These are phyloP conservation scores for Luffia ferchaultella DNA, from an alignment of 2,888 invertebrate genomes.

Conservation along the genomic window DNA sequence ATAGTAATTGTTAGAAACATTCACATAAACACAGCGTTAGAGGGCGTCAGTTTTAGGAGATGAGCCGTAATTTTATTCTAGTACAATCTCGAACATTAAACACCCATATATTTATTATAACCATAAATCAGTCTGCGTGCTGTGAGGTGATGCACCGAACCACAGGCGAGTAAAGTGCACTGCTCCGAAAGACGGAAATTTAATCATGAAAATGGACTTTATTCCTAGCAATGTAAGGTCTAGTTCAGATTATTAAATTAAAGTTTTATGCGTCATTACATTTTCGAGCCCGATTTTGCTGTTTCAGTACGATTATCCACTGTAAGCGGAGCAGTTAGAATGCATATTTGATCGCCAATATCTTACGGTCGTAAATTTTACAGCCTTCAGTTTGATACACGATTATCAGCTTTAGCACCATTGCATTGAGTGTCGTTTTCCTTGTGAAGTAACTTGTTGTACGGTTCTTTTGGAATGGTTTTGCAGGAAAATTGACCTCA, in stretches of 20 bases:
- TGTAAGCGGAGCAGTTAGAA: conserved; percentile 29
- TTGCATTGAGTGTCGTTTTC: conserved; percentile 17
- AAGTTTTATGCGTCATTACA: conserved; percentile 18
- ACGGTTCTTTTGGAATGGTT: conserved; percentile 22
- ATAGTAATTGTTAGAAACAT: too few species aligned
- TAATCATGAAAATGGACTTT: conserved; percentile 19
- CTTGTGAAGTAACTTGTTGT: neutral
- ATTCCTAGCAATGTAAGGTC: conserved; percentile 3
- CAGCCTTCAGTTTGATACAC: conserved; percentile 3
- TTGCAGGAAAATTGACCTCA: conserved; percentile 54
- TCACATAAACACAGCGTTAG: too few species aligned
- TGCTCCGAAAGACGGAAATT: conserved; percentile 34
- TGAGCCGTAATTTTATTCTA: conserved; percentile 10
- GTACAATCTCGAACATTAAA: conserved; percentile 55
- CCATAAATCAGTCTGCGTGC: conserved; percentile 55
- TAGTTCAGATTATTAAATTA: conserved; percentile 2
- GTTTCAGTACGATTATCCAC: conserved; percentile 30
- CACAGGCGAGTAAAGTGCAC: conserved; percentile 41
- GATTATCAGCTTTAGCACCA: conserved; percentile 14
- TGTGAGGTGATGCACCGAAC: conserved; percentile 50
- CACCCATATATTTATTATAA: conserved; percentile 60
- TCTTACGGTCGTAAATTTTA: conserved; percentile 29
- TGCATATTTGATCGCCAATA: conserved; percentile 26
- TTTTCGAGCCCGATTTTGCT: conserved; percentile 12
- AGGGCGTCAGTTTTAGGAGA: conserved; percentile 1